Conservation (phyloP, 1,140 invertebrate species). For the Spodoptera frugiperda region DNA sequence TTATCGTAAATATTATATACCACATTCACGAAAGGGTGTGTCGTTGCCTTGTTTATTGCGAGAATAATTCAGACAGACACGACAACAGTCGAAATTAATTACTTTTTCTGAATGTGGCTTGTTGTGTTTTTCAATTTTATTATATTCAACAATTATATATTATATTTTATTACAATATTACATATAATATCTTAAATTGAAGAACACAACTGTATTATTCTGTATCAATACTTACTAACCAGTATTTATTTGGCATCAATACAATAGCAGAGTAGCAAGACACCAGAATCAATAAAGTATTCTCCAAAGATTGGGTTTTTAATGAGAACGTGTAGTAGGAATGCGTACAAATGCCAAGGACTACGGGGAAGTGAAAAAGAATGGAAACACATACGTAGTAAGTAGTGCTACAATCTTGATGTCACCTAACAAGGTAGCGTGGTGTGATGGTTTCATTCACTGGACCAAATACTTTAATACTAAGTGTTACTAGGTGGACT, state of each 20-base stretch:
- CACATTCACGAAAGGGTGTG: constrained; percentile 63
- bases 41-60: constrained; percentile 26
- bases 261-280: constrained; percentile 77
- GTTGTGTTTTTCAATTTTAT: constrained; percentile 74
- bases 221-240: constrained; percentile 69
- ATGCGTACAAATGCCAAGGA: constrained; percentile 68
- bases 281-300: constrained; percentile 67
- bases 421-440: constrained; percentile 81
- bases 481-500: constrained; percentile 48
- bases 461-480: constrained; percentile 33
- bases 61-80: constrained; percentile 6
- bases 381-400: constrained; percentile 71
- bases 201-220: constrained; percentile 62
- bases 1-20: constrained; percentile 52
- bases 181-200: constrained; percentile 63
- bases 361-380: constrained; percentile 60
- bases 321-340: constrained; percentile 70
- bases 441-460: constrained; percentile 80
- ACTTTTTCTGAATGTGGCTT: constrained; percentile 65
- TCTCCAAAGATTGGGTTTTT: constrained; percentile 82
- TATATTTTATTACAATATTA: neutral
- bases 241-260: constrained; percentile 76
- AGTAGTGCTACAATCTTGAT: constrained; percentile 77
- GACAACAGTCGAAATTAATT: constrained; percentile 12
- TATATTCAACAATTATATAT: neutral